These are phyloP conservation scores for Pachypanchax playfairii DNA, from an alignment of 2,113 vertebrate genomes.

Conservation along the genomic window DNA sequence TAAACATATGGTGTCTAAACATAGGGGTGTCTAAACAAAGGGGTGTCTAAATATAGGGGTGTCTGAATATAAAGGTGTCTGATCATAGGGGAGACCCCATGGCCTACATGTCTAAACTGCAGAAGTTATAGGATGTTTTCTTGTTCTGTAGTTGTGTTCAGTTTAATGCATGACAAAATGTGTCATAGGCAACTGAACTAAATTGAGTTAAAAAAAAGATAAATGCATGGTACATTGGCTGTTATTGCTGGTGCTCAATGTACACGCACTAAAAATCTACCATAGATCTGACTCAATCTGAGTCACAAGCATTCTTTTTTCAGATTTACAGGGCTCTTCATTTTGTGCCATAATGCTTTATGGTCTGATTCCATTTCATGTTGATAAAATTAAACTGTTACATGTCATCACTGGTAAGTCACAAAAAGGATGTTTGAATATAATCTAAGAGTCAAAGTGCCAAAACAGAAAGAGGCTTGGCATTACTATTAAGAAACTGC, in stretches of 20 bases:
- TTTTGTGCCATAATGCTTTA: conserved; percentile 72
- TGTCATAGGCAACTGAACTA: conserved; percentile 33
- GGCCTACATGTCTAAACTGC: conserved; percentile 59
- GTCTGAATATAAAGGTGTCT: no score
- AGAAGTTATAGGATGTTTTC: conserved; percentile 40
- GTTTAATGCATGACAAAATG: conserved; percentile 40
- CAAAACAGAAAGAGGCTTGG: conserved; percentile 2
- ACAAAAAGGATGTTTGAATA: conserved; percentile 35
- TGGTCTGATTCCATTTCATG: conserved; percentile 67
- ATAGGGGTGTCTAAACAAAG: no score
- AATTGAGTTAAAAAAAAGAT: conserved; percentile 66
- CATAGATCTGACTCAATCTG: conserved; percentile 60
- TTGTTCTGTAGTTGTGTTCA: conserved; percentile 13
- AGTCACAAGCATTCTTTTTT: conserved; percentile 55
- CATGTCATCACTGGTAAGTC: conserved; percentile 44
- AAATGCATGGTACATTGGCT: conserved; percentile 61
- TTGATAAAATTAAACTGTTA: conserved; percentile 72
- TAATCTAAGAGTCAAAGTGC: neutral
- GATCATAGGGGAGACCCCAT: no score
- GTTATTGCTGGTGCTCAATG: conserved; percentile 58
- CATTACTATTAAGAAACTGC: neutral
- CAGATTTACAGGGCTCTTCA: conserved; percentile 62
- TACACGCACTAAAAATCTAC: conserved; percentile 61
- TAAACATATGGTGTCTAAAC: no score
- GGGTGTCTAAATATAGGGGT: no score